A percentile compares a stretch with the other conserved stretches of the same genome.
phyloP scores from a whole-genome alignment of 2,797 vertebrate species.

The Schizothorax lantsangensis region DNA sequence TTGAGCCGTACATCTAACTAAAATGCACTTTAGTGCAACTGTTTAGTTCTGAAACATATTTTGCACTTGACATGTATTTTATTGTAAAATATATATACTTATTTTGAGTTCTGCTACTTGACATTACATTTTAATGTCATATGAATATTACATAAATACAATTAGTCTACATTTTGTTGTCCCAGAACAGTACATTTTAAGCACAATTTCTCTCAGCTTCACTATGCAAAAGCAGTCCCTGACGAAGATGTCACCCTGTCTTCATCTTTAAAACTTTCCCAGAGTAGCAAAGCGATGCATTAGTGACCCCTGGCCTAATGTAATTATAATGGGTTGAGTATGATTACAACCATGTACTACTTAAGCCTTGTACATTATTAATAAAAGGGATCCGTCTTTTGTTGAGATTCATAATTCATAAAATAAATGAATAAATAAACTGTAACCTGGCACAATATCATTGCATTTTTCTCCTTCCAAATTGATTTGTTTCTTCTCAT shows the following conservation, averaged over 20 bases:
- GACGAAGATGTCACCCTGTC: background rate
- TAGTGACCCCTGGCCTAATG: slow-evolving; percentile 35
- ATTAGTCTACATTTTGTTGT: background rate
- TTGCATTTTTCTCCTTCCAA: slow-evolving; percentile 25
- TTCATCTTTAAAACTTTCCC: slow-evolving; percentile 35
- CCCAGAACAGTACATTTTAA: slow-evolving; percentile 33
- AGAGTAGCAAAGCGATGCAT: slow-evolving; percentile 21
- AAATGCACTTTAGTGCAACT: slow-evolving; percentile 7
- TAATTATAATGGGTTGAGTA: slow-evolving; percentile 45
- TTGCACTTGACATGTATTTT: background rate
- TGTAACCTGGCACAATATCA: slow-evolving; percentile 34
- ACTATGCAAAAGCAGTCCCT: slow-evolving; percentile 16
- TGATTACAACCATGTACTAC: slow-evolving; percentile 19
- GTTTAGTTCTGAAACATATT: background rate
- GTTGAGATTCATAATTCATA: background rate
- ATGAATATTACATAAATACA: background rate
- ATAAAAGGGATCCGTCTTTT: slow-evolving; percentile 15
- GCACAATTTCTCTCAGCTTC: background rate
- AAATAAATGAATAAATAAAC: slow-evolving; percentile 14
- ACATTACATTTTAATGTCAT: background rate
- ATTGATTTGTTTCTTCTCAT: slow-evolving; percentile 45
- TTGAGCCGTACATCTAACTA: background rate
- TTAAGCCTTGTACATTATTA: slow-evolving; percentile 40
- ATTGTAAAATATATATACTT: background rate
- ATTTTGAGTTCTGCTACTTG: background rate